Evolutionary conservation across 2,797 vertebrate genomes (phyloP).

Genomic region (Eospalax fontanierii): DNA sequence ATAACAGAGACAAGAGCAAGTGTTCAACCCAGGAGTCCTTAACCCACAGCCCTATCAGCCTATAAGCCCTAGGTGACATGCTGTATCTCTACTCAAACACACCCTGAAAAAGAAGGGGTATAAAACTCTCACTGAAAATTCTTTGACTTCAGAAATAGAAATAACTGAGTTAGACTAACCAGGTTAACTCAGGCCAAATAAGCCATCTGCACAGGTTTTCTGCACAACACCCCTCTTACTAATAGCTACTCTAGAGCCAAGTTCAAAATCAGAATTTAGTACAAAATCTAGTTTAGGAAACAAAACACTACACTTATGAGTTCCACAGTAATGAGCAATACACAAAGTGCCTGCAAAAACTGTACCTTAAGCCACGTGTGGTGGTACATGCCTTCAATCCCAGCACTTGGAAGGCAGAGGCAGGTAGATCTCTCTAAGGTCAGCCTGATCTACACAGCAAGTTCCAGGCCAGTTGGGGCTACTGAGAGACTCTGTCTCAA

Average conservation of each 20-base stretch:
- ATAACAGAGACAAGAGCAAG: neutral
- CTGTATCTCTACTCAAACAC: neutral
- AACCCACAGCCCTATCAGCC: neutral
- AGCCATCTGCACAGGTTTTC: accelerated
- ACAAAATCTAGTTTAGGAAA: neutral
- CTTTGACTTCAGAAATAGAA: neutral
- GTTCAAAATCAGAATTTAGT: neutral
- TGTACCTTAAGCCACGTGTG: neutral
- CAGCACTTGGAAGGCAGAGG: too few relatives aligned
- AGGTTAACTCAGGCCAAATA: neutral
- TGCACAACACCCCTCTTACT: neutral
- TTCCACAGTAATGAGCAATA: neutral
- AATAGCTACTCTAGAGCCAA: accelerated
- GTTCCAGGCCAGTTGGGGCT: too few relatives aligned
- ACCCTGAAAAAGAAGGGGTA: neutral
- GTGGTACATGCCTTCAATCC: too few relatives aligned
- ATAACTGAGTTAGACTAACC: neutral
- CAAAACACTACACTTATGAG: neutral
- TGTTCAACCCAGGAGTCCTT: neutral
- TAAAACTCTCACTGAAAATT: neutral
- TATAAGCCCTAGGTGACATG: neutral
- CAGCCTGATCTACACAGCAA: too few relatives aligned
- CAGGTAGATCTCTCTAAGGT: too few relatives aligned
- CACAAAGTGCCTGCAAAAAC: too few relatives aligned
- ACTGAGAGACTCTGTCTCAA: too few relatives aligned